phyloP scores from a whole-genome alignment of 2,888 invertebrate species.

The Leucophenga maculata region DNA sequence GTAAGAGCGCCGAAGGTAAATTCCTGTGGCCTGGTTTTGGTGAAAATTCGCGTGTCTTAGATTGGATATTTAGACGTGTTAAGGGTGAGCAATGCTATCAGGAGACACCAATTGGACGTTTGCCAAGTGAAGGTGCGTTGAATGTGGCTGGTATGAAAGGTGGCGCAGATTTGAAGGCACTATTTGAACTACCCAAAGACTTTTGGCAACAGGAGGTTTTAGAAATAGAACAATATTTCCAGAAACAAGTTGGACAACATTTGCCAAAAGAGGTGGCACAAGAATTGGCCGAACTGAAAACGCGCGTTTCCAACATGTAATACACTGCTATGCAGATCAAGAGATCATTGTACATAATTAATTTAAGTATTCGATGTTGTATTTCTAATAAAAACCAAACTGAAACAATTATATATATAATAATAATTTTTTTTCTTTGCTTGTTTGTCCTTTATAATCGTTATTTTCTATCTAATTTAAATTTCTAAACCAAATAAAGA shows the following conservation, averaged over 20 bases:
- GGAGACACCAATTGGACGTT: slow-evolving; percentile 83
- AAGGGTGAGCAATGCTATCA: slow-evolving; percentile 82
- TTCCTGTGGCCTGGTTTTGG: slow-evolving; percentile 99
- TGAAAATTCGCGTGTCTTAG: slow-evolving; percentile 95
- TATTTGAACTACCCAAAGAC: slow-evolving; percentile 88
- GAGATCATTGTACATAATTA: slow-evolving; percentile 12
- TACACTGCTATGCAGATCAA: not conserved
- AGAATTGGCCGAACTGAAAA: slow-evolving; percentile 78
- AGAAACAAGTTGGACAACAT: slow-evolving; percentile 90
- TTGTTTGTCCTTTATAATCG: too few species aligned
- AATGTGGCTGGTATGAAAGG: slow-evolving; percentile 81
- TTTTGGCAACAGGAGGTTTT: slow-evolving; percentile 92
- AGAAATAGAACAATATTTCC: slow-evolving; percentile 89
- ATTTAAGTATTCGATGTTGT: slow-evolving; percentile 4
- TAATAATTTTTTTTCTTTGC: not conserved
- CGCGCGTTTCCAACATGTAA: slow-evolving; percentile 75
- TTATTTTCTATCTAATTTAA: too few species aligned
- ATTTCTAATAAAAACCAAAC: not conserved
- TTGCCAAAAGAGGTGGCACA: slow-evolving; percentile 82
- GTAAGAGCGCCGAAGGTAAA: slow-evolving; percentile 86
- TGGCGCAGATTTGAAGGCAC: slow-evolving; percentile 80
- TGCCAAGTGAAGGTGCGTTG: slow-evolving; percentile 78
- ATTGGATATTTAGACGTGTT: slow-evolving; percentile 93
- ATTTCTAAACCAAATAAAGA: too few species aligned
- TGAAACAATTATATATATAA: not conserved